Evolutionary conservation across 2,113 vertebrate species (phyloP), one percentile per base, ranked within the genome.

Genomic region (Tetraodon nigroviridis): DNA sequence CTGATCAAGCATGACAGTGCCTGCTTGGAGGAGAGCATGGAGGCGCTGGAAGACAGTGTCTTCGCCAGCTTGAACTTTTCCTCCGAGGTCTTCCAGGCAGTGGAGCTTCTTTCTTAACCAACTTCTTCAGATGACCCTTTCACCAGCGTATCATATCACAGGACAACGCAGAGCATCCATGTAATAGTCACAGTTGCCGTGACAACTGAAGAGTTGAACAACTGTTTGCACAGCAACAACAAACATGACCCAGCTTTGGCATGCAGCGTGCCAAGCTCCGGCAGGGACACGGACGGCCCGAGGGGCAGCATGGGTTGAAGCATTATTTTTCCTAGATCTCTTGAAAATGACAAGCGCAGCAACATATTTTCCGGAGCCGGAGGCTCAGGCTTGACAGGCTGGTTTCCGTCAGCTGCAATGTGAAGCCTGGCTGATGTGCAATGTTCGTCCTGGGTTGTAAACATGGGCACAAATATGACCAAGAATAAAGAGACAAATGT

Each of bases 11-110:
- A 69, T 16, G 84, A 88, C 56, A 73, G 73, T 2, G 5, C 61
- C 48, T 70, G 51, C 32, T 19, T 62, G 17, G 80, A 77, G 19
- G 71, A 83, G 5, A 83, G 65, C 7, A 19, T 54, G 0, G 80
- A 79, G 21, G 60, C 50, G 0, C 51, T 64, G 62, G 77, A 69
- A 48, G 66, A 69, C 48, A 71, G 75, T 10, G 56, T 78, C 58
- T 78, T 86, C 68, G 60, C 76, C 10, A 80, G 73, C n/a, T 37
- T 71, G 1, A 84, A 84, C 76, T 84, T 86, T 64, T 89, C 84
- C 20, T 66, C 83, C 2, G 84, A 88, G 46, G 83, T 87, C 10
- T 78, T 86, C 54, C 76, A 79, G 41, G 84, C 83, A 0, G 83
- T 82, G 48, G 72, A 84, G 45, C 70, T 84, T 0, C 72, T 87